Conservation (phyloP, 2,888 invertebrate species). For the Blera fallax region DNA sequence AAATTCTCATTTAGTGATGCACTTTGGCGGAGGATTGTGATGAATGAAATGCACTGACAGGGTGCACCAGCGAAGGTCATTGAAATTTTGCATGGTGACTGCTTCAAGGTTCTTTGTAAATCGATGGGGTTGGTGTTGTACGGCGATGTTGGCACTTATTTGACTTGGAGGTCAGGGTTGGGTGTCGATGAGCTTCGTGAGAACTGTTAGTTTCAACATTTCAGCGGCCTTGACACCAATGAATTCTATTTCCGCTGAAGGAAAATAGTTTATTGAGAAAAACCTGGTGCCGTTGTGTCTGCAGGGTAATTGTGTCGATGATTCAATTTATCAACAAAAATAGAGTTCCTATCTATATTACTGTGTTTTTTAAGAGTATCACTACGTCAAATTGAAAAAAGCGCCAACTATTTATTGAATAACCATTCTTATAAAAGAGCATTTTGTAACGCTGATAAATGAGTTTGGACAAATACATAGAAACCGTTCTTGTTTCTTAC, state of each 20-base stretch:
- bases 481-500: too few relatives aligned
- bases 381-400: too few relatives aligned
- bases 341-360: too few relatives aligned
- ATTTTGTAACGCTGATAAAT: too few relatives aligned
- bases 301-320: not conserved
- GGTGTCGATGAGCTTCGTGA: not conserved
- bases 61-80: slow-evolving; percentile 19
- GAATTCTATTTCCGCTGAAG: not conserved
- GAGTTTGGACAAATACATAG: too few relatives aligned
- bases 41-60: slow-evolving; percentile 6
- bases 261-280: not conserved
- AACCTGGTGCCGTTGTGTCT: not conserved
- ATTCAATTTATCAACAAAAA: not conserved
- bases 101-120: not conserved
- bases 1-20: not conserved
- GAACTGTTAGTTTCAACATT: not conserved
- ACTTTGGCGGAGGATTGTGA: not conserved
- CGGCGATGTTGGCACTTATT: not conserved
- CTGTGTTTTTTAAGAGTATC: too few relatives aligned
- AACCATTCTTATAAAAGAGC: too few relatives aligned
- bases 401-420: too few relatives aligned
- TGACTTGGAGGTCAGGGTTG: not conserved
- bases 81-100: not conserved
- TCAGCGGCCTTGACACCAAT: not conserved
- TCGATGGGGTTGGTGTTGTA: not conserved